A percentile compares a stretch with the other conserved stretches of the same genome.
These are phyloP conservation scores for Lipophrys pholis DNA, from an alignment of 2,113 vertebrate genomes.

Conservation along the genomic window DNA sequence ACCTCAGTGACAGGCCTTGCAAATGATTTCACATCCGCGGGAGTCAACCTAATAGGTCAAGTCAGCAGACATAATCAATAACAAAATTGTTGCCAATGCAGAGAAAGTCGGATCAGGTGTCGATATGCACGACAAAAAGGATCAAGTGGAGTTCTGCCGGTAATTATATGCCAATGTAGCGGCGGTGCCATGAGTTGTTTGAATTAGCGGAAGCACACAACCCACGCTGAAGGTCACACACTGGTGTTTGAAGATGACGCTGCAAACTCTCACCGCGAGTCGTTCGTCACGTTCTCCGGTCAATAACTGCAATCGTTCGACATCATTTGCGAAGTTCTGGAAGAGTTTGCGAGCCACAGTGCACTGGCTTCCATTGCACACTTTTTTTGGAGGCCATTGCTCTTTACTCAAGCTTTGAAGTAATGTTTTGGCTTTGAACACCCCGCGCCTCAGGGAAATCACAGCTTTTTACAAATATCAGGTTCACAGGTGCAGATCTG, in stretches of 20 bases:
- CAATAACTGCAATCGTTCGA: not conserved
- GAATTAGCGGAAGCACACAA: too few species aligned
- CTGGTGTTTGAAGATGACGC: too few species aligned
- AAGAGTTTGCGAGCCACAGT: slow-evolving; percentile 1
- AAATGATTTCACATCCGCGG: not conserved
- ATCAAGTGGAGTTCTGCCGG: not conserved
- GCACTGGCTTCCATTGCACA: not conserved
- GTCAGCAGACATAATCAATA: not conserved
- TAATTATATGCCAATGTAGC: too few species aligned
- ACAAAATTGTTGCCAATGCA: not conserved
- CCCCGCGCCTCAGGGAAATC: slow-evolving; percentile 48
- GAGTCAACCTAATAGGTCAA: not conserved
- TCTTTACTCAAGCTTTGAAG: slow-evolving; percentile 49
- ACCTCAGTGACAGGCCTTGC: not conserved
- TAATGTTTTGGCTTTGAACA: slow-evolving; percentile 56
- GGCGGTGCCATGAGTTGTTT: too few species aligned
- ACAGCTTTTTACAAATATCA: slow-evolving; percentile 55
- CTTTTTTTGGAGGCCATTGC: slow-evolving; percentile 28
- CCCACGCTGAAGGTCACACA: too few species aligned
- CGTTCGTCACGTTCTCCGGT: not conserved
- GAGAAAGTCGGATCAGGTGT: not conserved
- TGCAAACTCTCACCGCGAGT: too few species aligned
- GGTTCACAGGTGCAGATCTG: slow-evolving; percentile 42
- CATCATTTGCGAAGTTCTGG: not conserved
- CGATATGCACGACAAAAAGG: not conserved